Conservation (phyloP, 1,140 invertebrate genomes). For the Latrodectus geometricus region DNA sequence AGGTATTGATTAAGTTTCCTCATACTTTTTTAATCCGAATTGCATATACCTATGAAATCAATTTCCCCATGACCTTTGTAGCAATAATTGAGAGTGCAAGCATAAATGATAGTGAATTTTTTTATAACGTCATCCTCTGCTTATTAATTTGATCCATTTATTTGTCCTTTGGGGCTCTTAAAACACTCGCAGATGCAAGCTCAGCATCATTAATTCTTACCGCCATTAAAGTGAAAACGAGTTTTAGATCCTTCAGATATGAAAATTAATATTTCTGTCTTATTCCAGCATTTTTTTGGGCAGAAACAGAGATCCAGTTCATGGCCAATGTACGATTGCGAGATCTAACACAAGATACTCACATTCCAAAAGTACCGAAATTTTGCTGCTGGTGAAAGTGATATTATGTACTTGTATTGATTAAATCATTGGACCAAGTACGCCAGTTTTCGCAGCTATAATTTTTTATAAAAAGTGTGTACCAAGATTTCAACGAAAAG, state of each 20-base stretch:
- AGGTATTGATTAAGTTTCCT: no score
- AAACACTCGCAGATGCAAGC: neutral
- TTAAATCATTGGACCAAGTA: neutral
- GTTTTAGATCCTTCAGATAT: slow-evolving; percentile 29
- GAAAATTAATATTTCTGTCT: slow-evolving; percentile 19
- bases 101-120: neutral
- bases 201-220: neutral
- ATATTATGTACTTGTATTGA: neutral
- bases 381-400: neutral
- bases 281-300: neutral
- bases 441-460: neutral
- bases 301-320: neutral
- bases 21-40: no score
- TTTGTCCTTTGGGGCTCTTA: neutral
- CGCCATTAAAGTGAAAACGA: slow-evolving; percentile 3
- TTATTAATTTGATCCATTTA: neutral
- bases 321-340: neutral
- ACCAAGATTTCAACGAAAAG: neutral
- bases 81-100: neutral
- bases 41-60: no score
- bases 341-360: no score
- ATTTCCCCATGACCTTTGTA: neutral
- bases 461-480: neutral
- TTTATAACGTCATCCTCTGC: neutral
- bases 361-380: no score